Conservation (phyloP, 2,797 vertebrate species). For the Pangasius larnaudii region DNA sequence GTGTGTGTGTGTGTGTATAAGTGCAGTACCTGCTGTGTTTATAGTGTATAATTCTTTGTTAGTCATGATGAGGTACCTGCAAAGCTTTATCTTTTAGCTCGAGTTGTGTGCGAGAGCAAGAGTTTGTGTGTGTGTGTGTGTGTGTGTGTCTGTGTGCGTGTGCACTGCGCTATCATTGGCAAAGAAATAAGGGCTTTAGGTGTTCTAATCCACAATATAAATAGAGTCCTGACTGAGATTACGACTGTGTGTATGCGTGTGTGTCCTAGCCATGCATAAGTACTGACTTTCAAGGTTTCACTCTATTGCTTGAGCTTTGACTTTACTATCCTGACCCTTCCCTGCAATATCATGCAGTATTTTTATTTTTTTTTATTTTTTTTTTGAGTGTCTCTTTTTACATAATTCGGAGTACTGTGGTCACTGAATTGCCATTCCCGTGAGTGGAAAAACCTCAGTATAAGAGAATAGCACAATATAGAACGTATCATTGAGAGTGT, state of each 20-base stretch:
- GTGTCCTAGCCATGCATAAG: conserved; percentile 35
- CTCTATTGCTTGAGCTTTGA: conserved; percentile 22
- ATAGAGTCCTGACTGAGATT: conserved; percentile 69
- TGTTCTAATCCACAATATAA: conserved; percentile 71
- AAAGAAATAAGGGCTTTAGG: conserved; percentile 68
- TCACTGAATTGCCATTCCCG: neutral
- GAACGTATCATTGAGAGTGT: neutral
- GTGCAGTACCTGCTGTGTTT: too few species aligned
- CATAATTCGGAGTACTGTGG: neutral
- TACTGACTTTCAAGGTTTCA: conserved; percentile 39
- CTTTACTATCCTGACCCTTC: conserved; percentile 1
- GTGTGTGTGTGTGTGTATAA: too few species aligned
- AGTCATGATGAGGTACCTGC: too few species aligned
- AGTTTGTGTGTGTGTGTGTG: neutral
- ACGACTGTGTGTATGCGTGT: conserved; percentile 53
- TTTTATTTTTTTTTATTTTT: neutral
- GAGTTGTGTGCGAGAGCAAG: neutral
- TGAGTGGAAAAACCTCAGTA: neutral
- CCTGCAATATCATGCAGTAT: neutral
- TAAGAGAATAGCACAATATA: neutral
- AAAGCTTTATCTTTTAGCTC: too few species aligned
- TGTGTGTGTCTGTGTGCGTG: too few species aligned
- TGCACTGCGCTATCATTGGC: conserved; percentile 47
- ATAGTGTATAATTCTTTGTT: too few species aligned
- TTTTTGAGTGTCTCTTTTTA: neutral